Evolutionary conservation across 2,888 invertebrate genomes (phyloP), one percentile per base, ranked within the genome.

Genomic region (Helleia helle): DNA sequence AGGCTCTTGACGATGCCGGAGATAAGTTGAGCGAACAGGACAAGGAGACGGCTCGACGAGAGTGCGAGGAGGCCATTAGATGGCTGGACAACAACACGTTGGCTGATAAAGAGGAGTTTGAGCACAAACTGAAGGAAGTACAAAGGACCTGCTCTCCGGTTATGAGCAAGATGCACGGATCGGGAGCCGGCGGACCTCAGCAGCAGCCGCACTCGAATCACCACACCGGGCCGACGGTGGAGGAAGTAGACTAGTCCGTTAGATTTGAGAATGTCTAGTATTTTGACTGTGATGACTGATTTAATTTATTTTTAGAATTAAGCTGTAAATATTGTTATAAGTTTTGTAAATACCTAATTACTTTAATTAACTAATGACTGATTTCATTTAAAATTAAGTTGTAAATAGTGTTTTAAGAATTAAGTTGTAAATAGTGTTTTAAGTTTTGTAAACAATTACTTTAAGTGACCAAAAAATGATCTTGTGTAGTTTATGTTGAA

Each of bases 41-140:
- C 55, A 91, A 89, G 62, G 87, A 90, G n/a, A 60, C 56, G 40
- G 77, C 79, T 1, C 62, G 68, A 7, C 65, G 59, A 1, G 76
- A 77, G 47, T 90, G 90, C 54, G 87, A 88, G 4, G 88, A 89
- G 27, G 80, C 88, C 13, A 62, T 93, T 37, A 80, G 79, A 44
- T 93, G 93, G 93, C 70, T 94, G 50, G 93, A 93, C 62, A 71
- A 77, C 59, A 92, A 89, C 73, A 86, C 83, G 25, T 76, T 85
- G 51, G 91, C 89, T 4, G 90, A 88, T 42, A 88, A 87, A 59
- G 90, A 87, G 4, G 90, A 89, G 60, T 89, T 81, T 55, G 89
- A 90, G 44, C 83, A 88, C 54, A 87, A 84, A 50, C 59, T 88
- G 49, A 84, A 87, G 49, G 89, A 91, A 43, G 44, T 91, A 22